Base-by-base conservation (phyloP, 2,888 invertebrate species). In the Carabus problematicus region DNA sequence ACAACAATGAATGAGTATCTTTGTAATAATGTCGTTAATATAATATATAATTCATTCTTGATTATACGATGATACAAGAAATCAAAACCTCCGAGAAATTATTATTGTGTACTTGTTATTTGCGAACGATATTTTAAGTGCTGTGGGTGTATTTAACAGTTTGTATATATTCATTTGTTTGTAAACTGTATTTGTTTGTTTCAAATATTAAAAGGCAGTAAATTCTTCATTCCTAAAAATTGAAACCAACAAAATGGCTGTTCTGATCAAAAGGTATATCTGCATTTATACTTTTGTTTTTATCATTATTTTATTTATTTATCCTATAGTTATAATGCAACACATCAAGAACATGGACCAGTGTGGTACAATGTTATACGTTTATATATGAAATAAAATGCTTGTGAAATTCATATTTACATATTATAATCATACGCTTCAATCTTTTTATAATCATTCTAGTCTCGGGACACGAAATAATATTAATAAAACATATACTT, bases 81-180 rank as follows among this genome's bases (percentile, higher is more conserved):
- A 63, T 63, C 63, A 63, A 63, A 14, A 63, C 52, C 52, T 63
- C 49, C 52, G 63, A 52, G 41, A 63, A 42, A 43, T 59, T 14
- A 54, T 63, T 59, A 52, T 66, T 58, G 58, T 66, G 58, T 58
- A 58, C 18, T n/a, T 66, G 18, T 66, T 40, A 64, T 45, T n/a
- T 29, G 29, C 2, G 29, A 29, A 29, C 29, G 29, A 29, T 29
- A 29, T 29, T 45, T 64, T 64, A 64, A 55, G 64, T 64, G 64
- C 56, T 47, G 29, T 66, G 47, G 63, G 49, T 62, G 61, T 54
- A 64, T 12, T n/a, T 55, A 64, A 56, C 58, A 49, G 47, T 59
- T 66, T 66, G 66, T 66, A 66, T 59, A 66, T 66, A 64, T 19
- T 42, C 52, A 12, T 55, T 64, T 41, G 56, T 64, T 64, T 64